Evolutionary conservation across 2,113 vertebrate species (phyloP).

Genomic region (Pungitius pungitius): DNA sequence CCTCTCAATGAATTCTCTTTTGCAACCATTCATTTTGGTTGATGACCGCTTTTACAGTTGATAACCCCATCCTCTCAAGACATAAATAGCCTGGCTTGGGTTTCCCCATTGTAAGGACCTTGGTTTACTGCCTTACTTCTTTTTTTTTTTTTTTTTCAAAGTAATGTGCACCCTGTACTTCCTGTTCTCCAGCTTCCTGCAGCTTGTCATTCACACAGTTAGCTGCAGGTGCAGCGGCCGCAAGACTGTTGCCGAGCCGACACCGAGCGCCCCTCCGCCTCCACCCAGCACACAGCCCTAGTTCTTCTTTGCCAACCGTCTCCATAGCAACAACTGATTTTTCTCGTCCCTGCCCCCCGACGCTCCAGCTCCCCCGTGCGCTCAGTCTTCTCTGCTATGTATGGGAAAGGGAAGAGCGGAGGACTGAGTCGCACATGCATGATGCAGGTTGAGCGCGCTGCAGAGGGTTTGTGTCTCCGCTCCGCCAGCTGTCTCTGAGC

Average conservation of each 20-base stretch:
- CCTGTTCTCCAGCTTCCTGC: constrained; percentile 78
- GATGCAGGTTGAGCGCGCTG: constrained; percentile 68
- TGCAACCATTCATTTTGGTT: constrained; percentile 12
- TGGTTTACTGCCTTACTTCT: constrained; percentile 41
- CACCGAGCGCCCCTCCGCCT: constrained; percentile 66
- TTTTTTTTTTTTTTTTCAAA: constrained; percentile 5
- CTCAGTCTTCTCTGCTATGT: constrained; percentile 54
- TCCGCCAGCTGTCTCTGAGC: constrained; percentile 83
- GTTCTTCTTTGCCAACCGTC: constrained; percentile 77
- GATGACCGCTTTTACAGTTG: constrained; percentile 41
- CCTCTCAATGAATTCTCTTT: too few species aligned
- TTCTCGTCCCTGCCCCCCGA: constrained; percentile 60
- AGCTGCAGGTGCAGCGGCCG: constrained; percentile 78
- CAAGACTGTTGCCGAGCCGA: constrained; percentile 75
- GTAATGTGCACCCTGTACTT: constrained; percentile 70
- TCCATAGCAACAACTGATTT: constrained; percentile 80
- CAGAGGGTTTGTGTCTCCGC: constrained; percentile 63
- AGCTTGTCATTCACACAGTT: constrained; percentile 69
- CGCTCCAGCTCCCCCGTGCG: constrained; percentile 60
- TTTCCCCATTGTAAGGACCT: constrained; percentile 56
- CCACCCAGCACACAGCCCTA: constrained; percentile 71
- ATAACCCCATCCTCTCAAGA: constrained; percentile 53
- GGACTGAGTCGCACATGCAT: constrained; percentile 16
- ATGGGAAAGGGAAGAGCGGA: constrained; percentile 41
- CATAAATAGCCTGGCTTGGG: constrained; percentile 58